Base-by-base conservation (phyloP, 1,140 invertebrate species). In the Aphaenogaster floridana region DNA sequence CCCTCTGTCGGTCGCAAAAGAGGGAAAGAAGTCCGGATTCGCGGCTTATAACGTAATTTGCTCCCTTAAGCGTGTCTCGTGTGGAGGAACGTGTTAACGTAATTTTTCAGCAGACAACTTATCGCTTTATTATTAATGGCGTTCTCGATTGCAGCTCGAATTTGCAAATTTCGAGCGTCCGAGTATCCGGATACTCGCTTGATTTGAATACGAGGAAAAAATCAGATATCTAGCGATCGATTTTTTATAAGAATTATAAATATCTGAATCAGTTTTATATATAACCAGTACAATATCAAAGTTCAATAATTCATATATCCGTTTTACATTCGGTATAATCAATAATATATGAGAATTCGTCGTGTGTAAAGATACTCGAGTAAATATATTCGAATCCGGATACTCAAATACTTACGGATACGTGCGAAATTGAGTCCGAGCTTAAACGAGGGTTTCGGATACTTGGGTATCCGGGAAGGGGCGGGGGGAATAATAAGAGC, bases 41-140 rank as follows among this genome's bases (percentile, higher is more conserved):
- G 48, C 50, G 71, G 79, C 76, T 79, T 76, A 57, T 59, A 80
- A 84, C 71, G 76, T 88, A 77, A 61, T 90, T 91, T 91, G 90
- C 72, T 91, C 89, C 90, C 90, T 88, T 90, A 69, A 88, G 66
- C 61, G 42, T 78, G 79, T 85, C 48, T 78, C 34, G 28, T 63
- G 21, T 77, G 34, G 72, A 89, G 84, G 63, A 81, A 86, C 87
- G 48, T 63, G 69, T 78, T 45, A 59, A 87, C 77, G 7, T 36
- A 48, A 48, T 63, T 50, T 54, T 76, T 42, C 21, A 39, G 54
- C 80, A 28, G 36, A 39, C 42, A 63, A 57, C 34, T 50, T 13
- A 17, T 42, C n/a, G 36, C 61, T 50, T 34, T 36, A 36, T 74
- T 34, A 39, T 63, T 50, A 72, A 87, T n/a, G 28, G 13, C 21